phyloP scores from a whole-genome alignment of 2,888 invertebrate species.

The Amphipyra tragopoginis region DNA sequence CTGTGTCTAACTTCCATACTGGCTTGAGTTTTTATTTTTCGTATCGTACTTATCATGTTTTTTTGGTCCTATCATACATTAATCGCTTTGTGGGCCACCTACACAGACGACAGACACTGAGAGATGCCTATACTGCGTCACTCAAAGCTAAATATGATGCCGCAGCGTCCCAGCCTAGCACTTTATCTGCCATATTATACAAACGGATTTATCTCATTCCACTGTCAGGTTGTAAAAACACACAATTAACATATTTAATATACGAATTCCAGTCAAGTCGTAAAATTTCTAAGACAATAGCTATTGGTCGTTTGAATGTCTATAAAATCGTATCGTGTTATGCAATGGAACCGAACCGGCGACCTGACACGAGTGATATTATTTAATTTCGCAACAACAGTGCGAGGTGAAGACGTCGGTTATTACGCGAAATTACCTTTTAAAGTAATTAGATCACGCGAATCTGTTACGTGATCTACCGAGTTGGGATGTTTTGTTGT shows the following conservation, averaged over 20 bases:
- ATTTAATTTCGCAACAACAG: constrained; percentile 60
- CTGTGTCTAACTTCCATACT: too few species aligned
- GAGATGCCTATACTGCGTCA: too few species aligned
- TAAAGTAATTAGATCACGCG: constrained; percentile 62
- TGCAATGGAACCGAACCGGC: constrained; percentile 25
- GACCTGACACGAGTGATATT: constrained; percentile 56
- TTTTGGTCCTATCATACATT: too few species aligned
- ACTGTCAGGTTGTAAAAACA: constrained; percentile 23
- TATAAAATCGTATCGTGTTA: constrained; percentile 36
- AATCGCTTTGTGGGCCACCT: too few species aligned
- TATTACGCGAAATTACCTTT: constrained; percentile 52
- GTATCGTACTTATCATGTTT: too few species aligned
- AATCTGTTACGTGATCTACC: constrained; percentile 49
- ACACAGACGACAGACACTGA: too few species aligned
- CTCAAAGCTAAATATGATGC: too few species aligned
- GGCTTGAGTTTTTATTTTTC: too few species aligned
- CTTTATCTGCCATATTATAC: constrained; percentile 6
- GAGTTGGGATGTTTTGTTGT: constrained; percentile 22
- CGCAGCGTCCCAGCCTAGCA: too few species aligned
- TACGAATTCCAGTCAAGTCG: constrained; percentile 10
- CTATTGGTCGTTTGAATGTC: constrained; percentile 4
- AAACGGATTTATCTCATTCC: constrained; percentile 35
- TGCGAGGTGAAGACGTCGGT: constrained; percentile 58
- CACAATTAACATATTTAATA: constrained; percentile 42
- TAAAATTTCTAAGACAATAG: constrained; percentile 33